Conservation (phyloP, 1,140 invertebrate genomes). For the Pygmarrhopalites habei region DNA sequence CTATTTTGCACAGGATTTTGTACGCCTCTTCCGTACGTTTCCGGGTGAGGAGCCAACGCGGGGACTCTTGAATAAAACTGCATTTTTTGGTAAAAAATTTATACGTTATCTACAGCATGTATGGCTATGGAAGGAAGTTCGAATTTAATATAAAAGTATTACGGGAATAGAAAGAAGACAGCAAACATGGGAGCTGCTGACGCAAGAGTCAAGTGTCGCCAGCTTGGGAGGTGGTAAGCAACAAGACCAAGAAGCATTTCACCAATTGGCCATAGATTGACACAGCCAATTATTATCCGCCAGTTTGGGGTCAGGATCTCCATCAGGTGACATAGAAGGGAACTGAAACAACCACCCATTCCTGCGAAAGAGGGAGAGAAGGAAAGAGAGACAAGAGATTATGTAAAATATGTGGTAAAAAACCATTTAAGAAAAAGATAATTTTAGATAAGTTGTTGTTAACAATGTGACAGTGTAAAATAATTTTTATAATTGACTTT, state of each 20-base stretch:
- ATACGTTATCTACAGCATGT: no score
- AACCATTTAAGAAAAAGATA: no score
- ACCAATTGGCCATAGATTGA: constrained; percentile 33
- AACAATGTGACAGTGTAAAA: no score
- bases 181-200: constrained; percentile 21
- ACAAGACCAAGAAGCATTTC: constrained; percentile 36
- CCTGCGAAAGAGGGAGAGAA: no score
- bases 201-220: constrained; percentile 22
- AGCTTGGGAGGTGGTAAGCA: constrained; percentile 20
- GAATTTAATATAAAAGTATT: no score
- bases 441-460: no score
- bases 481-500: no score
- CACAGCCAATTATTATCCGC: constrained; percentile 33
- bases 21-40: constrained; percentile 20
- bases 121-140: no score
- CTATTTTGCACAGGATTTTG: constrained; percentile 23
- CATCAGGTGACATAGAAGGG: constrained; percentile 33
- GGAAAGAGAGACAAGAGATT: constrained; percentile 11
- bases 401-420: constrained; percentile 18
- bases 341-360: constrained; percentile 33
- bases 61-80: constrained; percentile 26
- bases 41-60: constrained; percentile 20
- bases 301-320: constrained; percentile 35
- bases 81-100: no score
- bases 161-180: constrained; percentile 26